phyloP scores from a whole-genome alignment of 2,797 vertebrate species.

The Coluber constrictor region DNA sequence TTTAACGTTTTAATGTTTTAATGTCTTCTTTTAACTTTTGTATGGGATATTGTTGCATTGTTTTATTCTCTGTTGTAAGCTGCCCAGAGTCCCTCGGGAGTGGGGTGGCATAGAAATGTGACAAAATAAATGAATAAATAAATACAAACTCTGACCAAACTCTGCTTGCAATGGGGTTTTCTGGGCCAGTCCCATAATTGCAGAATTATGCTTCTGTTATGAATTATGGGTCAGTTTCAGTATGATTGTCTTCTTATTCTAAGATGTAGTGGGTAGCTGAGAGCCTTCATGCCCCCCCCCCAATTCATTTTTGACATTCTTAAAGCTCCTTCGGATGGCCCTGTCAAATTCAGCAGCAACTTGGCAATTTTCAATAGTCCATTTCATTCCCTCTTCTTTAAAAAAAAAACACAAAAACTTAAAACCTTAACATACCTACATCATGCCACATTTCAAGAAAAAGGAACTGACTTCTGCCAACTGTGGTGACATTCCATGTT shows the following conservation, averaged over 20 bases:
- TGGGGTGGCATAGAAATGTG: too few relatives aligned
- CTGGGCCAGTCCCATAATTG: background rate
- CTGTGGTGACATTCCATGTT: background rate
- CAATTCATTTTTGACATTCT: background rate
- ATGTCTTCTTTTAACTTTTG: too few relatives aligned
- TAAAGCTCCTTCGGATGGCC: background rate
- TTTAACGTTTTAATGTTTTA: too few relatives aligned
- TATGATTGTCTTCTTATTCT: background rate
- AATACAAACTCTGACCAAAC: background rate
- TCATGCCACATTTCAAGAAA: background rate
- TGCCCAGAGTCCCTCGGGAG: too few relatives aligned
- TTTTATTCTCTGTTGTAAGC: too few relatives aligned
- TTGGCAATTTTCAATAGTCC: background rate
- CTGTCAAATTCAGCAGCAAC: background rate
- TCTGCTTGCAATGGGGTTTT: background rate
- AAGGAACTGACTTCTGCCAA: background rate
- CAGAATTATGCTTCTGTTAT: background rate
- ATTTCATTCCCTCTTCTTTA: background rate
- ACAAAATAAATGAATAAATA: too few relatives aligned
- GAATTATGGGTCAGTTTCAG: background rate
- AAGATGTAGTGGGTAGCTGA: background rate
- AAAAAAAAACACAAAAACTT: background rate
- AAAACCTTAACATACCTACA: background rate
- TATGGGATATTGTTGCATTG: too few relatives aligned
- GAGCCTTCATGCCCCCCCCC: background rate